Evolutionary conservation across 2,888 invertebrate species (phyloP).

Genomic region (Xylota sylvarum): DNA sequence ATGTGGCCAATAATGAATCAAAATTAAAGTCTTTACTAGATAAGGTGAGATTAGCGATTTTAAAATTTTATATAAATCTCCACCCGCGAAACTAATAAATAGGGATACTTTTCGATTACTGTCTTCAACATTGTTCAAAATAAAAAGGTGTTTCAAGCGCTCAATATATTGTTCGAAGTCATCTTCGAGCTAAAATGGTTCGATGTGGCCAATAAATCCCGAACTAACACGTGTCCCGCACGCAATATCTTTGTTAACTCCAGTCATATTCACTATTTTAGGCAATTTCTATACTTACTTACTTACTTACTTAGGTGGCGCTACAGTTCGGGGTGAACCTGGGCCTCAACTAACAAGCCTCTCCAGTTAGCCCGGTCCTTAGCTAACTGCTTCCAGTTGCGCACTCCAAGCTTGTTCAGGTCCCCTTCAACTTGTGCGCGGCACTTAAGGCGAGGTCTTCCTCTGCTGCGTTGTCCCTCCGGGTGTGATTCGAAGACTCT

Average conservation of each 20-base stretch:
- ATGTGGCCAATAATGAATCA: conserved; percentile 7
- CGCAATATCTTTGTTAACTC: neutral
- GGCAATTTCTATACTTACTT: no score
- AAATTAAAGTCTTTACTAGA: conserved; percentile 24
- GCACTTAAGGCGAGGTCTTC: no score
- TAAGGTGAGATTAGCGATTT: conserved; percentile 38
- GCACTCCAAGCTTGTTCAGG: no score
- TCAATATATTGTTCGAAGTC: conserved; percentile 40
- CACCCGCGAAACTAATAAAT: conserved; percentile 34
- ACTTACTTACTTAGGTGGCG: no score
- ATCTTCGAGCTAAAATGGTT: conserved; percentile 28
- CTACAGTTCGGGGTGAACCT: no score
- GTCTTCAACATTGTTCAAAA: conserved; percentile 20
- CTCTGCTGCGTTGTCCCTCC: no score
- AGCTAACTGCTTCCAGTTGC: no score
- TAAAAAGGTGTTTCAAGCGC: conserved; percentile 20
- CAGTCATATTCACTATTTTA: neutral
- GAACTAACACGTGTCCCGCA: neutral
- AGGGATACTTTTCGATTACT: conserved; percentile 8
- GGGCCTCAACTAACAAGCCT: no score
- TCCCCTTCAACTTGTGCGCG: no score
- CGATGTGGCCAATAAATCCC: conserved; percentile 10
- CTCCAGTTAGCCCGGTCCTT: no score
- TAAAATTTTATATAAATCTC: conserved; percentile 40
- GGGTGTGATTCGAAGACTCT: no score